Evolutionary conservation across 2,888 invertebrate genomes (phyloP), one percentile per base, ranked within the genome.

Genomic region (Ametastegia equiseti): DNA sequence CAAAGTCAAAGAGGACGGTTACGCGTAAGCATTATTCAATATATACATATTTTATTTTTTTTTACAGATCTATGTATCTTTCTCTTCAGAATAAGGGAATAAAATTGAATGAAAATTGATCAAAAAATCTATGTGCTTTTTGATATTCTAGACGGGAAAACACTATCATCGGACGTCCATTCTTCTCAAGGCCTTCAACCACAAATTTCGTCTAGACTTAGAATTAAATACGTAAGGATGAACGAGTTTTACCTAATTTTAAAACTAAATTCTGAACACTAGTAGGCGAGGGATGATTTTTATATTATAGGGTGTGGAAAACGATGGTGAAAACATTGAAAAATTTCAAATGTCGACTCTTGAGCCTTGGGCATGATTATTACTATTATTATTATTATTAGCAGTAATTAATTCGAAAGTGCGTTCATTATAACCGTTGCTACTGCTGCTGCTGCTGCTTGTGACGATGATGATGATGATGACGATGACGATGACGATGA

Each of bases 131-230:
- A 84, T 83, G 80, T 83, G 83, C 83, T 88, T 42, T 30, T 27
- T 11, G 60, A 84, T 19, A 54, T 75, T 95, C 85, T 95, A 98
- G 97, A 95, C 96, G 89, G 97, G 97, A 90, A 97, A 97, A 94
- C 98, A 98, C 93, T 97, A 96, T 93, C 97, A 98, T 93, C 96
- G 97, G 92, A 98, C 98, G 90, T 97, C 97, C 92, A 96, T 98
- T 92, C 96, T 98, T 94, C 98, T 98, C 94, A 98, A 98, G 94
- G 98, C 98, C 93, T 98, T 98, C 94, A 97, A 97, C 94, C 97
- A 98, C 94, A 98, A 97, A 94, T 98, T 98, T 94, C 96, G 97
- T 92, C 94, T 98, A 94, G 97, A 98, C 94, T 95, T 98, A 93
- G 97, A 98, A 95, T 96, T 98, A 94, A 98, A 98, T 93, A 97